Base-by-base conservation (phyloP, 1,140 invertebrate species). In the Leptinotarsa defecta region DNA sequence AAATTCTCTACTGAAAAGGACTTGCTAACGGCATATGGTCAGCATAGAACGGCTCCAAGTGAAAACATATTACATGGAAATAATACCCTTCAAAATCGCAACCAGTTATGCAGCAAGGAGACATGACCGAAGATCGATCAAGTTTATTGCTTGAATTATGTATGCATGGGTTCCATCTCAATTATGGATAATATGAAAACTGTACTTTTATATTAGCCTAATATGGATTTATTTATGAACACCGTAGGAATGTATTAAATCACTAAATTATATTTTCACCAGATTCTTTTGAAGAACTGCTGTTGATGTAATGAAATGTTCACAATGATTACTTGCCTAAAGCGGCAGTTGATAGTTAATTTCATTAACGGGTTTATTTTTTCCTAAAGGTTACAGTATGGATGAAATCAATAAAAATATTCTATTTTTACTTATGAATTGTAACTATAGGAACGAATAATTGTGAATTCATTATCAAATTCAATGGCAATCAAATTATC, bases 181-280 rank as follows among this genome's bases (percentile, higher is more conserved):
- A 57, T 57, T 57, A 57, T 57, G 52, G 52, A 19, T 57, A 57
- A 57, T 57, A 57, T 19, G n/a, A 57, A 57, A 57, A 57, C 52
- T 57, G 8, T 43, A 43, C 8, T 57, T 19, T 57, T 57, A 17
- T 19, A 57, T 57, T 19, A 57, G n/a, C 52, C 52, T 19, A 57
- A 57, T 57, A 57, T 57, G 52, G 52, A 17, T 5, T 57, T 57
- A 57, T 57, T 57, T 57, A 57, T 57, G 52, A 19, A 57, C n/a
- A 57, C 15, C n/a, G 52, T 19, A 15, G 52, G 52, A 57, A 57
- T n/a, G 52, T 57, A 57, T 15, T 57, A n/a, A 57, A 57, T 57
- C 6, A 57, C 52, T 57, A n/a, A 57, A 57, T 57, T 19, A 57
- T 17, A 6, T 13, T 57, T 57, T 57, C 52, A 57, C 13, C 52